Percentiles rank a stretch among this genome's conserved stretches.
Evolutionary conservation across 2,888 invertebrate genomes (phyloP).

Genomic region (Periphyllus acericola): DNA sequence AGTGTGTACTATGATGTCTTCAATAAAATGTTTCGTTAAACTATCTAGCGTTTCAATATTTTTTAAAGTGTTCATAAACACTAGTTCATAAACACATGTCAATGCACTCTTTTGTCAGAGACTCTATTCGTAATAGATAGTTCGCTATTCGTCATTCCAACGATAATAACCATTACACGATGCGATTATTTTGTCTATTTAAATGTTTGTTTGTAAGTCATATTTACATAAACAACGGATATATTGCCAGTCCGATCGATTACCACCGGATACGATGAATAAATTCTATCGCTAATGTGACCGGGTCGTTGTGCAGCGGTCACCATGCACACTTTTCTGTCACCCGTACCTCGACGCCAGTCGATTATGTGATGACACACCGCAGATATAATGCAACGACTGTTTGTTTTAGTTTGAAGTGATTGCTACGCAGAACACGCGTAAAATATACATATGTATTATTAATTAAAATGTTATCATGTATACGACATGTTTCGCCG

Average conservation of each 20-base stretch:
- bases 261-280: constrained; percentile 33
- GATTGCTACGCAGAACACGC: neutral
- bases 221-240: neutral
- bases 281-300: neutral
- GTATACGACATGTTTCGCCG: too few species aligned
- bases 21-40: too few species aligned
- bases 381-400: neutral
- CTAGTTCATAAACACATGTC: too few species aligned
- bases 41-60: too few species aligned
- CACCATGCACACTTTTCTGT: constrained; percentile 12
- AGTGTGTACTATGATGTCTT: too few species aligned
- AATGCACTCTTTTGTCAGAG: too few species aligned
- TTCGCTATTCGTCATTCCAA: too few species aligned
- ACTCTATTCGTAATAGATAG: too few species aligned
- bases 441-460: neutral
- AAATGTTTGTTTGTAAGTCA: neutral
- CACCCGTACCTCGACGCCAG: constrained; percentile 12
- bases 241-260: neutral
- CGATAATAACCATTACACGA: too few species aligned
- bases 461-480: too few species aligned
- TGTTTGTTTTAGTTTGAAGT: neutral
- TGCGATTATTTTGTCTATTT: neutral
- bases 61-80: too few species aligned
- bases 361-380: constrained; percentile 33
- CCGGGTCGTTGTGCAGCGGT: neutral